Conservation (phyloP, 2,113 vertebrate genomes). For the Eolophus roseicapilla region DNA sequence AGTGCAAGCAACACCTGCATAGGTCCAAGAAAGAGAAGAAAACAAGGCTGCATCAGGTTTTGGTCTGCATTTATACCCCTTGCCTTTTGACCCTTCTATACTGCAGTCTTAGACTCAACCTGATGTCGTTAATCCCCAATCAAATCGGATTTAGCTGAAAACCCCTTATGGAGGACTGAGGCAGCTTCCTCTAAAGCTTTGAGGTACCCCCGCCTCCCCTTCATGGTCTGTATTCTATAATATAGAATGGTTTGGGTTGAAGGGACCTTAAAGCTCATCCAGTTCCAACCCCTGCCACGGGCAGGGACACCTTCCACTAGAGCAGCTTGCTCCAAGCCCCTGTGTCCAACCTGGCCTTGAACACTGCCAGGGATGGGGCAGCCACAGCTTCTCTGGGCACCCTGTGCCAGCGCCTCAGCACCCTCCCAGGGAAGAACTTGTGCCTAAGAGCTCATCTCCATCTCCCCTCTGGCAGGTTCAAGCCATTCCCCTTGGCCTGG, state of each 20-base stretch:
- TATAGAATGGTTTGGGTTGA: background rate
- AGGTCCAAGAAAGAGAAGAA: background rate
- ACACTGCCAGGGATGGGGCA: too few species aligned
- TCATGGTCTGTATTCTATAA: background rate
- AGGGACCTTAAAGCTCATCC: background rate
- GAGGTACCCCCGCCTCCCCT: background rate
- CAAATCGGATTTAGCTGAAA: background rate
- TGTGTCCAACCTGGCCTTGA: too few species aligned
- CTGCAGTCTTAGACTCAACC: background rate
- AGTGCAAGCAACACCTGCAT: conserved; percentile 82
- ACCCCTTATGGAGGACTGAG: background rate
- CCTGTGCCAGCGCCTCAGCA: too few species aligned
- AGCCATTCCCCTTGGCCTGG: background rate
- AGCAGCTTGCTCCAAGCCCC: too few species aligned
- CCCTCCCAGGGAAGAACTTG: too few species aligned
- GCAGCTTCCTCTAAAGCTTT: background rate
- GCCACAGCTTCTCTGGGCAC: too few species aligned
- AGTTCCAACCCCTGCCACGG: background rate
- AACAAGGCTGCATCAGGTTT: background rate
- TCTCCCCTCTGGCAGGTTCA: too few species aligned
- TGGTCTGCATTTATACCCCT: background rate
- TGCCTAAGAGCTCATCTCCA: too few species aligned
- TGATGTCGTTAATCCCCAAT: background rate
- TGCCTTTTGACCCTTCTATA: background rate
- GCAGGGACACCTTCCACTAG: too few species aligned